A percentile compares a stretch with the other conserved stretches of the same genome.
These are phyloP conservation scores for Lepeophtheirus salmonis DNA, from an alignment of 1,140 invertebrate genomes.

Conservation along the genomic window DNA sequence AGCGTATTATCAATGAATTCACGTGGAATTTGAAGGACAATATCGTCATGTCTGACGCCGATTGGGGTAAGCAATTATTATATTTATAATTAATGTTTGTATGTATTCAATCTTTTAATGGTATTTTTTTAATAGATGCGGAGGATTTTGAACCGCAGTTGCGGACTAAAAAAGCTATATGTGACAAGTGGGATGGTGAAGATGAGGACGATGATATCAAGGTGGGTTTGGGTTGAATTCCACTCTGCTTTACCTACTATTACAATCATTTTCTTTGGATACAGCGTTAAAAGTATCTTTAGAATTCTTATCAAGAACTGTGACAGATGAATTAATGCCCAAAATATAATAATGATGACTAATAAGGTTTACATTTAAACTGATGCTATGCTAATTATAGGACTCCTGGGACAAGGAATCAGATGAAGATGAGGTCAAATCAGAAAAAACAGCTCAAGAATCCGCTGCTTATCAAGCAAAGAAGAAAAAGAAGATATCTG, in stretches of 20 bases:
- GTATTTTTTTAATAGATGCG: conserved; percentile 2
- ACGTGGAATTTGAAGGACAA: background rate
- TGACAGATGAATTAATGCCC: background rate
- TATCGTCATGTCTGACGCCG: conserved; percentile 2
- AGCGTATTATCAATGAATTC: background rate
- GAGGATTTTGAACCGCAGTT: conserved; percentile 11
- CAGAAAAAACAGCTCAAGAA: background rate
- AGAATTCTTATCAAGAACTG: background rate
- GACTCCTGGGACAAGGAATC: conserved; percentile 12
- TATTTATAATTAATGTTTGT: background rate
- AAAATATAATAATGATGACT: background rate
- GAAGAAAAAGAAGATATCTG: conserved; percentile 12
- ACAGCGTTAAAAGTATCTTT: too few relatives aligned
- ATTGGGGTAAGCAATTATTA: background rate
- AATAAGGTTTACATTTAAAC: background rate
- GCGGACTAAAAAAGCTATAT: background rate
- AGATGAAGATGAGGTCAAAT: background rate
- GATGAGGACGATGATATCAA: conserved; percentile 14
- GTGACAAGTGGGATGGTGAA: conserved; percentile 12
- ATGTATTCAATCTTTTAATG: background rate
- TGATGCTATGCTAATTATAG: background rate
- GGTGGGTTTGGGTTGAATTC: too few relatives aligned
- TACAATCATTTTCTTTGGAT: too few relatives aligned
- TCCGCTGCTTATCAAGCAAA: background rate
- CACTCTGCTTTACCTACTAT: too few relatives aligned